A percentile compares a stretch with the other conserved stretches of the same genome.
Conservation (phyloP, 2,797 vertebrate species). For the Brachyrhaphis roseni region DNA sequence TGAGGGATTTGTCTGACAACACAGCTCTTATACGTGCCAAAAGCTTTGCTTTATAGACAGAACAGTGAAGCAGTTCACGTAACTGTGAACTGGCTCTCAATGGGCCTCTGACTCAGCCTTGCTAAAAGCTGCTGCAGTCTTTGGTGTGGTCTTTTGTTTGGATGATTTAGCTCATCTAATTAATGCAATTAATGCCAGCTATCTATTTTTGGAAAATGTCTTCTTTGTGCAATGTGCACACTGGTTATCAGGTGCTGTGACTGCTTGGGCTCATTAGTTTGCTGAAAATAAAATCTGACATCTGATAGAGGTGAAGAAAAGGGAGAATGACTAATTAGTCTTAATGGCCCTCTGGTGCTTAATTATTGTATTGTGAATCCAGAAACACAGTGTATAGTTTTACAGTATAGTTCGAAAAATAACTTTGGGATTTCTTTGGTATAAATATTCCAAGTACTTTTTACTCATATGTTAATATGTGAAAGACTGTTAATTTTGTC, state of each 20-base stretch:
- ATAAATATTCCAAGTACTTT: background rate
- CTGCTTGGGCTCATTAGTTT: constrained; percentile 53
- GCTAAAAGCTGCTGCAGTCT: constrained; percentile 51
- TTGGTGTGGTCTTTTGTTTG: constrained; percentile 54
- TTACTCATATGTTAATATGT: background rate
- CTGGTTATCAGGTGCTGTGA: constrained; percentile 42
- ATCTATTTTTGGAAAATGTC: constrained; percentile 60
- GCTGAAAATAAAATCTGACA: constrained; percentile 38
- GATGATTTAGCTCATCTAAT: constrained; percentile 60
- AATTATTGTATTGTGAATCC: background rate
- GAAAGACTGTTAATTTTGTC: background rate
- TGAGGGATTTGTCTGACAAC: constrained; percentile 70
- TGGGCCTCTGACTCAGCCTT: constrained; percentile 53
- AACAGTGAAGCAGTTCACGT: constrained; percentile 35
- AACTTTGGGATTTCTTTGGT: background rate
- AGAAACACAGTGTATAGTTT: background rate
- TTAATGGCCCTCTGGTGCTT: constrained; percentile 16
- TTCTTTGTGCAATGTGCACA: constrained; percentile 48
- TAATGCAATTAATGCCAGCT: constrained; percentile 59
- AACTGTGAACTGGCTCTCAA: constrained; percentile 47
- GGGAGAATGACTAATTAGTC: constrained; percentile 17
- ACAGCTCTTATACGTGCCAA: constrained; percentile 72
- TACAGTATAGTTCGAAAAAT: background rate
- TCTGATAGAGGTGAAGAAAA: constrained; percentile 36
- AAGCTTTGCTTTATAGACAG: constrained; percentile 67